Percentiles rank a stretch among this genome's conserved stretches.
phyloP scores from a whole-genome alignment of 2,113 vertebrate species.

The Xerus inauris region DNA sequence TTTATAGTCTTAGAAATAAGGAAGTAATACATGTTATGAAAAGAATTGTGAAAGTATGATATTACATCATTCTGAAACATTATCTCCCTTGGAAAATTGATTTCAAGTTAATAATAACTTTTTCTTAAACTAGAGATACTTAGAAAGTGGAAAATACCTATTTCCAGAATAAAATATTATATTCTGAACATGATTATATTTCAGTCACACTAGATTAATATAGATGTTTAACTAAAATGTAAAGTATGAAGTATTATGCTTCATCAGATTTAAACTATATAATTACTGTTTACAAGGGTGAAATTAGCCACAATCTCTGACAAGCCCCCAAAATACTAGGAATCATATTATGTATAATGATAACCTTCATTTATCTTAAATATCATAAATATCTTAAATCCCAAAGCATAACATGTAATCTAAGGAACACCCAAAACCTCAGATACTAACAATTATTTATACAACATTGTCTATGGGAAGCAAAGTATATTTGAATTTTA shows the following conservation, averaged over 20 bases:
- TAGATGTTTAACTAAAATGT: neutral
- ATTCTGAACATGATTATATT: neutral
- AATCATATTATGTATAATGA: neutral
- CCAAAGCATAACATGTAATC: neutral
- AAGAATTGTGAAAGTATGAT: neutral
- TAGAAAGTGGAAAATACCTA: neutral
- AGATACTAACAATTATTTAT: neutral
- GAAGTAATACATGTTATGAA: constrained; percentile 60
- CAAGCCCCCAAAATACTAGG: neutral
- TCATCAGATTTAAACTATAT: neutral
- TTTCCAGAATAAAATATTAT: neutral
- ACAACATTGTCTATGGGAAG: neutral
- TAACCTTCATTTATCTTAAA: neutral
- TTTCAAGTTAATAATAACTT: neutral
- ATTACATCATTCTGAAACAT: neutral
- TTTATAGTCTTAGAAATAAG: constrained; percentile 78
- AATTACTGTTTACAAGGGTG: neutral
- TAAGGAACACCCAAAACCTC: fast-evolving
- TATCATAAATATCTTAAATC: neutral
- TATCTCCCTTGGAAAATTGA: neutral
- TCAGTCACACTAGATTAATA: neutral
- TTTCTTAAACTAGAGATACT: neutral
- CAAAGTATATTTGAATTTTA: neutral
- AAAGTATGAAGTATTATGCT: neutral
- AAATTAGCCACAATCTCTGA: neutral